Percentiles rank a stretch among this genome's conserved stretches.
phyloP scores from a whole-genome alignment of 2,113 vertebrate species.

The Chitala chitala region DNA sequence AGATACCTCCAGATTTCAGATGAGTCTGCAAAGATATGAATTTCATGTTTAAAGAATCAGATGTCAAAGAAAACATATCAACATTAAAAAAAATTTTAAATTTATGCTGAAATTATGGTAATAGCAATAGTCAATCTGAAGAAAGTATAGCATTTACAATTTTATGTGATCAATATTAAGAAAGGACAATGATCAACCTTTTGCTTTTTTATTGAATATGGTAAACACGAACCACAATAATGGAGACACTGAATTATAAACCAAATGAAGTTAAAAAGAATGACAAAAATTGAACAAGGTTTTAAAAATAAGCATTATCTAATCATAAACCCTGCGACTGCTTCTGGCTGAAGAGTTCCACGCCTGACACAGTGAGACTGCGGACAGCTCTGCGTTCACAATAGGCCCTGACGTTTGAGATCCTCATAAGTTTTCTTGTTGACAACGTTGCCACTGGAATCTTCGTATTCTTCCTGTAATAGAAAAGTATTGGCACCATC shows the following conservation, averaged over 20 bases:
- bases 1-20: too few relatives aligned
- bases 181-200: too few relatives aligned
- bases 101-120: too few relatives aligned
- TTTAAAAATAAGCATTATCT: not conserved
- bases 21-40: too few relatives aligned
- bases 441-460: slow-evolving; percentile 95
- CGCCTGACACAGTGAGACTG: not conserved
- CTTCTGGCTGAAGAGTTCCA: not conserved
- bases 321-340: not conserved
- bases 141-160: too few relatives aligned
- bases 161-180: too few relatives aligned
- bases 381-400: slow-evolving; percentile 55
- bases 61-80: too few relatives aligned
- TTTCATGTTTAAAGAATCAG: too few relatives aligned
- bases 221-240: not conserved
- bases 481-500: not conserved
- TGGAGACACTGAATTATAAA: not conserved
- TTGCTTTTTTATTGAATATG: slow-evolving; percentile 13
- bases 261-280: not conserved
- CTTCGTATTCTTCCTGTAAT: slow-evolving; percentile 90
- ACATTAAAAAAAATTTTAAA: too few relatives aligned
- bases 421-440: slow-evolving; percentile 98
- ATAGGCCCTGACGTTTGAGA: slow-evolving; percentile 90
- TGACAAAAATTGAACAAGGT: not conserved
- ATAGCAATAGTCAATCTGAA: too few relatives aligned